A percentile compares a stretch with the other conserved stretches of the same genome.
phyloP scores from a whole-genome alignment of 2,888 invertebrate species.

The Tetramorium bicarinatum region DNA sequence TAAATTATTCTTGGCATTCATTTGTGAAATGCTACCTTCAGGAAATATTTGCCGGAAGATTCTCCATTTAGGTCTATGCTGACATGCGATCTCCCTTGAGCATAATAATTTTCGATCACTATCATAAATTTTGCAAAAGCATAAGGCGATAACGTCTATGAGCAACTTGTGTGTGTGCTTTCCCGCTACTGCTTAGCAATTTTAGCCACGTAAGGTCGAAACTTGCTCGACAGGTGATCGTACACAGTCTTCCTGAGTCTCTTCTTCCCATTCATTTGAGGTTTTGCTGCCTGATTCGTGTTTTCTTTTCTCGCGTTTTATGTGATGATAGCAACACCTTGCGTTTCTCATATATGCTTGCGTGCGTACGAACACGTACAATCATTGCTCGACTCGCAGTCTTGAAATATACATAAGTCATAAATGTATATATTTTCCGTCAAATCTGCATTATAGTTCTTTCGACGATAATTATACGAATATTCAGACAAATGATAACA shows the following conservation, averaged over 20 bases:
- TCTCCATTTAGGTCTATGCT: neutral
- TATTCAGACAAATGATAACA: neutral
- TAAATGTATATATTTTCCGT: neutral
- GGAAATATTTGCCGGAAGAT: slow-evolving; percentile 4
- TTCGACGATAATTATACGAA: neutral
- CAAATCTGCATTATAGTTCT: slow-evolving; percentile 2
- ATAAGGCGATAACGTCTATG: slow-evolving; percentile 31
- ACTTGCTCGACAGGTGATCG: slow-evolving; percentile 44
- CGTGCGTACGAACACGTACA: neutral
- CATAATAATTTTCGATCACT: slow-evolving; percentile 39
- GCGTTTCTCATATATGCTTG: slow-evolving; percentile 34
- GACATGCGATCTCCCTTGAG: slow-evolving; percentile 19
- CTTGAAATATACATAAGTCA: slow-evolving; percentile 17
- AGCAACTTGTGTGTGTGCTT: slow-evolving; percentile 35
- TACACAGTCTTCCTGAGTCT: neutral
- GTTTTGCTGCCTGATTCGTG: slow-evolving; percentile 21
- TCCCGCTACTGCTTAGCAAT: slow-evolving; percentile 32
- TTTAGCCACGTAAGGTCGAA: slow-evolving; percentile 39
- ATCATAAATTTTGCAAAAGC: slow-evolving; percentile 38
- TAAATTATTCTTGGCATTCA: slow-evolving; percentile 12
- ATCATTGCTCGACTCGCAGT: neutral
- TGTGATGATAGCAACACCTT: slow-evolving; percentile 37
- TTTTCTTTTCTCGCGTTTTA: slow-evolving; percentile 37
- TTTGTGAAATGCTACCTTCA: neutral
- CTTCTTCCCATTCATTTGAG: slow-evolving; percentile 24